Conservation (phyloP, 1,140 invertebrate genomes). For the Polyergus mexicanus region DNA sequence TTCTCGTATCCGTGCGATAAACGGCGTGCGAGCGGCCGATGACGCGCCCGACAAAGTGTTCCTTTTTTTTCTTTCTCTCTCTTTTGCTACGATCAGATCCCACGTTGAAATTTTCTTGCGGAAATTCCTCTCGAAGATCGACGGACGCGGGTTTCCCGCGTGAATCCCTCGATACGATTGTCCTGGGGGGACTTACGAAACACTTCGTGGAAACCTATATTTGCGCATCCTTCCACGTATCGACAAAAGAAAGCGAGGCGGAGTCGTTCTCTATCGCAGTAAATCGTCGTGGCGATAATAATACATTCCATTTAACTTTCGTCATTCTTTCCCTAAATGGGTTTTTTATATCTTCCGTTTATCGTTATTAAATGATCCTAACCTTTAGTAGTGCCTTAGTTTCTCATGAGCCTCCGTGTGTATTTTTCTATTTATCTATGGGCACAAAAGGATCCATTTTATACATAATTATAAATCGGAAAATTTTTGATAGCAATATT, state of each 20-base stretch:
- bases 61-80: slow-evolving; percentile 57
- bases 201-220: not conserved
- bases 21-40: slow-evolving; percentile 42
- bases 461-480: not conserved
- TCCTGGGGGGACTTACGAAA: not conserved
- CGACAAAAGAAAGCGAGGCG: not conserved
- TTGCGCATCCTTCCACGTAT: slow-evolving; percentile 37
- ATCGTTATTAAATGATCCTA: slow-evolving; percentile 44
- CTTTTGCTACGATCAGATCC: slow-evolving; percentile 2
- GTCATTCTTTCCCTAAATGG: not conserved
- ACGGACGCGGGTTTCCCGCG: not conserved
- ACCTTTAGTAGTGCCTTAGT: slow-evolving; percentile 26
- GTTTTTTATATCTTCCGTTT: slow-evolving; percentile 28
- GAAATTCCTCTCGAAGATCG: not conserved
- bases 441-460: not conserved
- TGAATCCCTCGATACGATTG: not conserved
- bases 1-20: slow-evolving; percentile 32
- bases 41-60: slow-evolving; percentile 66
- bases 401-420: not conserved
- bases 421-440: not conserved
- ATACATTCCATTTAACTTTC: slow-evolving; percentile 60
- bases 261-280: not conserved
- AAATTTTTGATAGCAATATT: not conserved
- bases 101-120: too few species aligned
- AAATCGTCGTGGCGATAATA: slow-evolving; percentile 37